Evolutionary conservation across 2,888 invertebrate genomes (phyloP).

Genomic region (Mesorhabditis spiculigera): DNA sequence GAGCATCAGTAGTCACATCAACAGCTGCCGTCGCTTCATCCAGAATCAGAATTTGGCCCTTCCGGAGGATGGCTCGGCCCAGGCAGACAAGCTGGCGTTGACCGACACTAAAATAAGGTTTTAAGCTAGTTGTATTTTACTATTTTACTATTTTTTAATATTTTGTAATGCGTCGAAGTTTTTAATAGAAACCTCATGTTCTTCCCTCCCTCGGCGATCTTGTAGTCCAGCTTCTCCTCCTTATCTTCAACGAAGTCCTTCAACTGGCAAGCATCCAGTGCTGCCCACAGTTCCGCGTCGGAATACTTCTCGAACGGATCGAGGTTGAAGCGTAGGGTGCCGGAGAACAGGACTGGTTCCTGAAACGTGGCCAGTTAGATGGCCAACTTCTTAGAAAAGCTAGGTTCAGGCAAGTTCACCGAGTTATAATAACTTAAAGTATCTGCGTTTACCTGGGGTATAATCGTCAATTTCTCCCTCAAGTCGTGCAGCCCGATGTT

Average conservation of each 20-base stretch:
- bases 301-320: constrained; percentile 79
- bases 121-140: no score
- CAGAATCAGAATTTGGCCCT: constrained; percentile 63
- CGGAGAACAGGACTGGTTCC: constrained; percentile 63
- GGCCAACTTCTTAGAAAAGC: not conserved
- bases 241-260: constrained; percentile 76
- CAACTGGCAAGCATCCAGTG: constrained; percentile 83
- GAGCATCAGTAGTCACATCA: not conserved
- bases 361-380: not conserved
- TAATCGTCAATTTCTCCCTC: constrained; percentile 79
- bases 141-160: no score
- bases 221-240: constrained; percentile 74
- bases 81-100: constrained; percentile 64
- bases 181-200: constrained; percentile 67
- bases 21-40: constrained; percentile 63
- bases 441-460: constrained; percentile 65
- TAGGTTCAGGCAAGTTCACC: not conserved
- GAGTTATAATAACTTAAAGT: not conserved
- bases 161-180: no score
- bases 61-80: constrained; percentile 61
- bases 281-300: constrained; percentile 81
- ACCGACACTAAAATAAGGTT: constrained; percentile 63
- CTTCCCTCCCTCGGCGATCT: constrained; percentile 84
- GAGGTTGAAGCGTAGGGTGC: constrained; percentile 82
- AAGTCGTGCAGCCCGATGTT: constrained; percentile 79